These are phyloP conservation scores for Dichetophora obliterata DNA, from an alignment of 2,888 invertebrate genomes.

Conservation along the genomic window DNA sequence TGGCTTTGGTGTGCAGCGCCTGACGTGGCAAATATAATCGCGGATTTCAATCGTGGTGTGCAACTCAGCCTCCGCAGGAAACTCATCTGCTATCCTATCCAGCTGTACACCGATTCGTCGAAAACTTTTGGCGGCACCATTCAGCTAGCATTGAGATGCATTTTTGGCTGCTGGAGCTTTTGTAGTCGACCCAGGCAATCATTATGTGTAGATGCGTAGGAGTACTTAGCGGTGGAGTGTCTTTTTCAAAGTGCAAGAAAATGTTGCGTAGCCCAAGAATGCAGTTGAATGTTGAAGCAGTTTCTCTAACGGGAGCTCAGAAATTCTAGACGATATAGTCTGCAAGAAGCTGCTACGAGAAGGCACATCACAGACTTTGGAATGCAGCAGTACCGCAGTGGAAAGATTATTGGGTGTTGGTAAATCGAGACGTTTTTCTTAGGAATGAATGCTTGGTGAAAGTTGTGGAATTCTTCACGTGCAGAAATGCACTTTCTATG, in stretches of 20 bases:
- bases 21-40: not conserved
- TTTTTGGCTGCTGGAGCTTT: slow-evolving; percentile 4
- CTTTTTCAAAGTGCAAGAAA: slow-evolving; percentile 18
- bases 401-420: not conserved
- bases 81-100: too few species aligned
- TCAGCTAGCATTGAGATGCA: not conserved
- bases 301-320: slow-evolving; percentile 26
- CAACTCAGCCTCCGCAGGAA: not conserved
- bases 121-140: slow-evolving; percentile 2
- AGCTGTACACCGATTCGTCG: not conserved
- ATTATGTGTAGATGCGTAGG: not conserved
- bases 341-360: not conserved
- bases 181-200: not conserved
- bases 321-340: not conserved
- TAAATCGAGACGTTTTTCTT: not conserved
- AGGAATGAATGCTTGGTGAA: not conserved
- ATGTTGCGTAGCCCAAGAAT: slow-evolving; percentile 35
- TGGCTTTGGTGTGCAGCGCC: not conserved
- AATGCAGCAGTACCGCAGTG: too few species aligned
- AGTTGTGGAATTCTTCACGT: not conserved
- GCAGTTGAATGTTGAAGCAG: slow-evolving; percentile 29
- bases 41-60: not conserved
- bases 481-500: too few species aligned
- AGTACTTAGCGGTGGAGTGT: not conserved
- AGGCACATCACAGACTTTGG: not conserved